Evolutionary conservation across 2,113 vertebrate species (phyloP), one percentile per base, ranked within the genome.

Genomic region (Orthonyx spaldingii): DNA sequence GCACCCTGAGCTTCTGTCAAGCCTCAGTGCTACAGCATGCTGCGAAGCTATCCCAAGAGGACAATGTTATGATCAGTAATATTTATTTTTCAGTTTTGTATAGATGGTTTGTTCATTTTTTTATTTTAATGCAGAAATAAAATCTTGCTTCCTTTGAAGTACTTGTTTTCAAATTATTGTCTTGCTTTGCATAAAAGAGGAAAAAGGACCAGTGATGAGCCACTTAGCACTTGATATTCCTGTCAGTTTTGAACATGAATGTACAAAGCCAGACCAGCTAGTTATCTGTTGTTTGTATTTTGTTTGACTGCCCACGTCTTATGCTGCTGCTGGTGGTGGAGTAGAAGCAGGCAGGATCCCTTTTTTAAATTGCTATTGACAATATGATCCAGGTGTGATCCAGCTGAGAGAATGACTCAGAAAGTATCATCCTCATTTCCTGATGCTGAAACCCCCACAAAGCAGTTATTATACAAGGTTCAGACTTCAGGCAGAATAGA

Each of bases 371-470:
- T 89, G 13, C 19, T 71, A 7, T 68, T 93, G 56, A 52, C 61
- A 75, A 26, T 47, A 47, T 28, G 56, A 84, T 46, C 24, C 63
- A 91, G 80, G 59, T 2, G 3, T 87, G 64, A 75, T 71, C 47
- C 60, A 64, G 35, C n/a, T 91, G 87, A 44, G 61, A 90, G 56
- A 64, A 87, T 85, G 87, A 93, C 41, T 94, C 95, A 93, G 90
- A 87, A 94, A 64, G 13, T 21, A 57, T 74, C 52, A 79, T 85
- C 16, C 35, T 87, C 28, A 41, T 87, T 91, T 96, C 32, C 70
- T 60, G 65, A 79, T 64, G 41, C 19, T 87, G 57, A 71, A 87
- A 19, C 5, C 23, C 42, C 16, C 19, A 44, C n/a, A 53, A 56
- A 85, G 5, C 16, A 23, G 12, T 71, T 87, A 19, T 63, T 89